These are phyloP conservation scores for Nowickia ferox DNA, from an alignment of 2,888 invertebrate species.

Conservation along the genomic window DNA sequence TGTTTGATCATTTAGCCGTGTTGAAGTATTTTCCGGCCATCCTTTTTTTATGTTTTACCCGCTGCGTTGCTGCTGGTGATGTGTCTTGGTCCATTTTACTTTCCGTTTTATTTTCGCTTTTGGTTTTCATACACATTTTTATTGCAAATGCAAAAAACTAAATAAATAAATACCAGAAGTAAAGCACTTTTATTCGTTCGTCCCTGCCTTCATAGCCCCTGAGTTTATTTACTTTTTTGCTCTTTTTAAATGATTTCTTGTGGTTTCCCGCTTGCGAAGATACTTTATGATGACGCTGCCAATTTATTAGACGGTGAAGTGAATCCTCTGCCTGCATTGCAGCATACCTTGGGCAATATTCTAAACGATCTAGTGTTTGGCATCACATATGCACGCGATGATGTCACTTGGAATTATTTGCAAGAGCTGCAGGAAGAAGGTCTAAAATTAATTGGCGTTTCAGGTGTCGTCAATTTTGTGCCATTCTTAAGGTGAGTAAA, in stretches of 20 bases:
- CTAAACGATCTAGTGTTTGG: slow-evolving; percentile 92
- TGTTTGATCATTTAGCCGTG: slow-evolving; percentile 34
- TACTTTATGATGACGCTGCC: slow-evolving; percentile 74
- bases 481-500: slow-evolving; percentile 88
- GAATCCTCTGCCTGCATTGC: slow-evolving; percentile 79
- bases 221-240: slow-evolving; percentile 37
- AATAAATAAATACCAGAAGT: slow-evolving; percentile 34
- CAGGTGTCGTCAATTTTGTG: slow-evolving; percentile 92
- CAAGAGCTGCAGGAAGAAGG: slow-evolving; percentile 92
- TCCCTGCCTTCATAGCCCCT: not conserved
- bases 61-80: slow-evolving; percentile 27
- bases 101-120: slow-evolving; percentile 70
- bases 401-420: slow-evolving; percentile 90
- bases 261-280: slow-evolving; percentile 63
- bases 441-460: slow-evolving; percentile 91
- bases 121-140: slow-evolving; percentile 69
- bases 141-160: slow-evolving; percentile 50
- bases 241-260: slow-evolving; percentile 32
- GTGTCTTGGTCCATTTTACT: slow-evolving; percentile 48
- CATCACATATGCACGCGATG: slow-evolving; percentile 87
- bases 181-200: slow-evolving; percentile 13
- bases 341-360: slow-evolving; percentile 90
- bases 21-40: slow-evolving; percentile 21
- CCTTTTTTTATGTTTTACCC: slow-evolving; percentile 3
- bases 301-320: slow-evolving; percentile 78